Conservation (phyloP, 1,140 invertebrate genomes). For the Popillia japonica region DNA sequence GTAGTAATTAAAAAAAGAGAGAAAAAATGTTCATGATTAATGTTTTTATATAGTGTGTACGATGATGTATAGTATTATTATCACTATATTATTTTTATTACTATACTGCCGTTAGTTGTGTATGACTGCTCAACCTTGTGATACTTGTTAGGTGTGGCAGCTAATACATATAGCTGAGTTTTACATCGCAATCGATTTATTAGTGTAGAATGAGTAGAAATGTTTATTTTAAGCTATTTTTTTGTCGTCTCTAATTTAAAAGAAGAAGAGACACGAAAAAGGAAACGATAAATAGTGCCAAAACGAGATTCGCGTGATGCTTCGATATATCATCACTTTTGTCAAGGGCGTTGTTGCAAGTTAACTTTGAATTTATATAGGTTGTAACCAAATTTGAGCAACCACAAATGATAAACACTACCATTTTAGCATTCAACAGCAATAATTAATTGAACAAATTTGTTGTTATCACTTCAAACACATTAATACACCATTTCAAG, state of each 20-base stretch:
- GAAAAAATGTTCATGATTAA: conserved; percentile 11
- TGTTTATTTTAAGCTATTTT: neutral
- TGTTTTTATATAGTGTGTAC: conserved; percentile 6
- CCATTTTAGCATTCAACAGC: too few relatives aligned
- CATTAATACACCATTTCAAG: too few relatives aligned
- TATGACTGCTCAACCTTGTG: conserved; percentile 39
- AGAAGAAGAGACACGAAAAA: neutral
- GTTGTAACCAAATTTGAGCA: too few relatives aligned
- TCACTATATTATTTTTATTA: conserved; percentile 25
- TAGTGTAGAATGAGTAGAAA: neutral
- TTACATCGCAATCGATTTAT: neutral
- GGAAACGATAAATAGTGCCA: neutral
- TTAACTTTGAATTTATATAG: too few relatives aligned
- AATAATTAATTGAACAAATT: too few relatives aligned
- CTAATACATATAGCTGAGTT: conserved; percentile 12
- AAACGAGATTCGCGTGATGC: neutral
- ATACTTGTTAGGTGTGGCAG: conserved; percentile 36
- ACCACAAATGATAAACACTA: too few relatives aligned
- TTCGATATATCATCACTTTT: neutral
- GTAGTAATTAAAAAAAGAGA: conserved; percentile 4
- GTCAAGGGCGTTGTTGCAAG: neutral
- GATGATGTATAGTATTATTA: conserved; percentile 25
- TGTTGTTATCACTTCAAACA: too few relatives aligned
- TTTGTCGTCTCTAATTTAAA: neutral
- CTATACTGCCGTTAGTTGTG: conserved; percentile 26